Conservation (phyloP, 1,140 invertebrate genomes). For the Diabrotica undecimpunctata region DNA sequence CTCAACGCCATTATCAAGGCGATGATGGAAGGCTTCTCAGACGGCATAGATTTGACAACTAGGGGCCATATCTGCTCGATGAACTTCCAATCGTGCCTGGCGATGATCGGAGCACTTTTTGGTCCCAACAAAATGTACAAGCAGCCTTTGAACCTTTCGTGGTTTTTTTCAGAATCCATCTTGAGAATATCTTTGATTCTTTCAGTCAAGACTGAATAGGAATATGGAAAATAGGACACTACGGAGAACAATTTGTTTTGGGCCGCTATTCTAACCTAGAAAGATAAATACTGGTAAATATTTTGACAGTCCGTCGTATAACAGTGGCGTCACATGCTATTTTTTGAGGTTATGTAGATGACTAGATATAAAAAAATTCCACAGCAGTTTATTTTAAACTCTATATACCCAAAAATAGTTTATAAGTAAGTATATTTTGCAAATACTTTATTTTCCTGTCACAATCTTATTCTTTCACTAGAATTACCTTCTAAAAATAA, state of each 20-base stretch:
- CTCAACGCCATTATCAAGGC: slow-evolving; percentile 62
- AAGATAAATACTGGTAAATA: slow-evolving; percentile 5
- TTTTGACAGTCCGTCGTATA: too few relatives aligned
- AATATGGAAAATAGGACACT: slow-evolving; percentile 57
- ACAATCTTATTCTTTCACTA: neutral
- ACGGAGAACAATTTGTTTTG: slow-evolving; percentile 57
- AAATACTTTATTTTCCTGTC: neutral
- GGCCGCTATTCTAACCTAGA: slow-evolving; percentile 59
- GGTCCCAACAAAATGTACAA: slow-evolving; percentile 72
- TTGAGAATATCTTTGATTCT: slow-evolving; percentile 58
- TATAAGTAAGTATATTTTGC: neutral
- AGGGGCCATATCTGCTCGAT: slow-evolving; percentile 71
- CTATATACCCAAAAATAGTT: too few relatives aligned
- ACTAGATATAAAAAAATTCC: neutral
- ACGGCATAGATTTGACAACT: slow-evolving; percentile 66
- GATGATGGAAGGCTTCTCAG: slow-evolving; percentile 78
- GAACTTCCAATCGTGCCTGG: slow-evolving; percentile 72
- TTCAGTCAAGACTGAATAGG: slow-evolving; percentile 57
- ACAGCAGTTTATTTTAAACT: neutral
- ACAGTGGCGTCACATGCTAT: too few relatives aligned
- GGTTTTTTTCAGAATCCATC: slow-evolving; percentile 56
- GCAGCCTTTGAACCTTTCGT: slow-evolving; percentile 76
- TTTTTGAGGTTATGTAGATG: neutral
- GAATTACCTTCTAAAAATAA: too few relatives aligned
- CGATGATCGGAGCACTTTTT: slow-evolving; percentile 59